Base-by-base conservation (phyloP, 1,140 invertebrate genomes). In the Drosophila arawakana region DNA sequence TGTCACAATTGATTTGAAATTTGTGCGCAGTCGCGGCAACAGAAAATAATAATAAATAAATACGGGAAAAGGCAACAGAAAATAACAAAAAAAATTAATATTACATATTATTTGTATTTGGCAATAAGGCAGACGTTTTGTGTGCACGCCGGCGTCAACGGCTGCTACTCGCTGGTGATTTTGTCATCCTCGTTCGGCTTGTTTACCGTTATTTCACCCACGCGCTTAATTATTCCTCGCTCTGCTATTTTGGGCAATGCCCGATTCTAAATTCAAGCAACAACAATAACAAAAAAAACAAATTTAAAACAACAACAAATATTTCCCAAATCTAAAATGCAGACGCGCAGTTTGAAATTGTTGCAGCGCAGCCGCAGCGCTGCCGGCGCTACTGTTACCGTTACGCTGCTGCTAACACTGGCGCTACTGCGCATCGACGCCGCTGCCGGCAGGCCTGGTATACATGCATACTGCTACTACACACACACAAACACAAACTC, bases 51-150 rank as follows among this genome's bases (percentile, higher is more conserved):
- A 30, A 60, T 39, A 62, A 65, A 75, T 63, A 71, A 78, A 70
- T 75, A 70, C 72, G 78, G 72, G 81, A 80, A 50, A 50, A 66
- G 68, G 50, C 57, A 55, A 50, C 67, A 65, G 18, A 18, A 18
- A 18, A 18, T 18, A 18, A 18, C 18, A 18, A 18, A 18, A 61
- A 76, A 70, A 60, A 74, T 66, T 71, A 72, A 88, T 80, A 83
- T 89, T 88, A 88, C 84, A 88, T 86, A 88, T 83, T 86, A 73
- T 74, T 82, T 80, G 72, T 70, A 84, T 84, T 84, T 80, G 81
- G 77, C 81, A 83, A 83, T 73, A 77, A 68, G 46, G 39, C 34
- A 47, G 41, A 18, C 57, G 44, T 50, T 59, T 60, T 63, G 65
- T 78, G 75, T 67, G 78, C 73, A 73, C 59, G 78, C 60, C 73